Base-by-base conservation (phyloP, 2,113 vertebrate species). In the Eolophus roseicapilla region DNA sequence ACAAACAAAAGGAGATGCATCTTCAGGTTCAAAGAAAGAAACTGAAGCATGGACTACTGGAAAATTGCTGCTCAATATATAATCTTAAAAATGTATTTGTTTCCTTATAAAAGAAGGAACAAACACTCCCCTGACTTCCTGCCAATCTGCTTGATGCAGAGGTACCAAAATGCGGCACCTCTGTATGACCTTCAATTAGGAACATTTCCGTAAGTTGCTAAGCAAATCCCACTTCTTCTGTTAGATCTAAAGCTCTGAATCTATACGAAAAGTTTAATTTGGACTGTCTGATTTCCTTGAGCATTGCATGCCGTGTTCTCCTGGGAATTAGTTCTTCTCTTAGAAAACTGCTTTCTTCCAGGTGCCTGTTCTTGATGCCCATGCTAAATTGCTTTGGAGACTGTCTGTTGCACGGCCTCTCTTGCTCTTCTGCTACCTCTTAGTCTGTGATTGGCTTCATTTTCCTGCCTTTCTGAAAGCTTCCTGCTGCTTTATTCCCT, bases 401-500 rank as follows among this genome's bases (percentile, higher is more conserved):
- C 77, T 89, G 16, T 64, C 77, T 74, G 35, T 60, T 92, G 83
- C 89, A 88, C 3, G 7, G 77, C 93, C 60, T 94, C 80, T 82
- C 93, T 94, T 68, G 67, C 88, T 94, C 87, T 94, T 91, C 86
- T 97, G 86, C 76, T 94, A 12, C 86, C 79, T 88, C 44, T 79
- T 94, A 95, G 73, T 94, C 33, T 9, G 0, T 95, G 90, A 75
- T 43, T 93, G 92, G 76, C 95, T 95, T 95, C 2, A 4, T 77
- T 94, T 75, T 87, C 65, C 63, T 94, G 70, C 90, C 62, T 86
- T 89, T 87, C 84, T 91, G 37, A 94, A 83, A 92, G 74, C 88
- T 96, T 82, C 41, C 44, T 86, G 68, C 82, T 92, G 69, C 76
- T 91, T 87, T 92, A n/a, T 93, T 62, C 90, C 76, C 53, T 55